A percentile compares a stretch with the other conserved stretches of the same genome.
Conservation (phyloP, 2,888 invertebrate genomes). For the Nezara viridula region DNA sequence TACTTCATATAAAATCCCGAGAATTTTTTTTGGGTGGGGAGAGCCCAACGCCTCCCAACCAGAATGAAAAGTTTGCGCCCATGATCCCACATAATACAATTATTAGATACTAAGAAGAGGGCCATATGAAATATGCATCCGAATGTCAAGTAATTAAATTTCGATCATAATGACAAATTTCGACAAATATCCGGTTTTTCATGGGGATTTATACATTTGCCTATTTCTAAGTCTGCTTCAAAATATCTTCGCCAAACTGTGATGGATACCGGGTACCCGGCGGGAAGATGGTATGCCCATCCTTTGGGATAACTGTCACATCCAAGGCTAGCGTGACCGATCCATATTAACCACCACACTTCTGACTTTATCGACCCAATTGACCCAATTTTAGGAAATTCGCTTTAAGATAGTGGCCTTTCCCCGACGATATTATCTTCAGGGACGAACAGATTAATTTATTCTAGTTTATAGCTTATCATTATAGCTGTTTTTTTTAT, state of each 20-base stretch:
- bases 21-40: no score
- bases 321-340: not conserved
- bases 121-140: no score
- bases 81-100: no score
- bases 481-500: no score
- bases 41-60: no score
- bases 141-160: no score
- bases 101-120: no score
- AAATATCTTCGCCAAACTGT: not conserved
- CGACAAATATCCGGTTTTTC: not conserved
- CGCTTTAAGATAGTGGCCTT: not conserved
- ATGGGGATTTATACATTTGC: no score
- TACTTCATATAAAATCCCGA: no score
- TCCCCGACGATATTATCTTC: not conserved
- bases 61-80: no score
- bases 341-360: slow-evolving; percentile 4
- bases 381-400: not conserved
- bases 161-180: no score
- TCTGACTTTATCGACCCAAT: not conserved
- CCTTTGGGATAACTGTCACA: not conserved
- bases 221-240: no score
- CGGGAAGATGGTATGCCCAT: not conserved
- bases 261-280: not conserved
- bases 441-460: not conserved
- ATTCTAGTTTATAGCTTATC: not conserved